A percentile compares a stretch with the other conserved stretches of the same genome.
phyloP scores from a whole-genome alignment of 2,113 vertebrate genomes.

The Hippocampus mohnikei region DNA sequence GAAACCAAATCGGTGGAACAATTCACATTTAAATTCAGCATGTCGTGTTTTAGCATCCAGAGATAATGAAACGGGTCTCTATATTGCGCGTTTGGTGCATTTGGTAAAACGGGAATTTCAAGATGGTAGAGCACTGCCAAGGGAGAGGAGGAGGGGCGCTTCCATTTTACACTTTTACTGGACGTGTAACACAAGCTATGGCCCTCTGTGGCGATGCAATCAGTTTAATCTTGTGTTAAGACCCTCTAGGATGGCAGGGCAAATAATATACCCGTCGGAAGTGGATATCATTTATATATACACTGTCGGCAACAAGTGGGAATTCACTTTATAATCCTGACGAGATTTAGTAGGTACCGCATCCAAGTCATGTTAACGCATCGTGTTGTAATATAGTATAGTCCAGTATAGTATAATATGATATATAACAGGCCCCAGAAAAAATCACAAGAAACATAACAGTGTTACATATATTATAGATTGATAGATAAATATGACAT shows the following conservation, averaged over 20 bases:
- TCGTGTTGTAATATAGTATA: background rate
- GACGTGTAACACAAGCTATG: background rate
- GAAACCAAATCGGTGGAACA: background rate
- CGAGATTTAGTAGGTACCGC: background rate
- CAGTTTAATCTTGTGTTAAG: background rate
- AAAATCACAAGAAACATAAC: background rate
- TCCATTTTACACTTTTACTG: background rate
- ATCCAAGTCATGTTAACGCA: background rate
- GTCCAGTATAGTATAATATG: too few relatives aligned
- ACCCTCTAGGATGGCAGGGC: background rate
- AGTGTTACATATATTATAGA: too few relatives aligned
- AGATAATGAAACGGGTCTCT: background rate
- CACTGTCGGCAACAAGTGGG: background rate
- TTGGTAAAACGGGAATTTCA: background rate
- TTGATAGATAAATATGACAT: too few relatives aligned
- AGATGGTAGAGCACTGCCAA: background rate
- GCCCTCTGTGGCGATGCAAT: background rate
- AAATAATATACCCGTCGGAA: background rate
- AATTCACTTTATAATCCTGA: background rate
- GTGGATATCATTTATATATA: background rate
- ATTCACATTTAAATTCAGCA: background rate
- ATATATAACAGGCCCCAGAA: too few relatives aligned
- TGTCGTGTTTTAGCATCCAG: background rate
- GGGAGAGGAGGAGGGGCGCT: background rate
- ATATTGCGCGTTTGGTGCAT: background rate